Evolutionary conservation across 2,797 vertebrate species (phyloP), one percentile per base, ranked within the genome.

Genomic region (Cephalopachus bancanus): DNA sequence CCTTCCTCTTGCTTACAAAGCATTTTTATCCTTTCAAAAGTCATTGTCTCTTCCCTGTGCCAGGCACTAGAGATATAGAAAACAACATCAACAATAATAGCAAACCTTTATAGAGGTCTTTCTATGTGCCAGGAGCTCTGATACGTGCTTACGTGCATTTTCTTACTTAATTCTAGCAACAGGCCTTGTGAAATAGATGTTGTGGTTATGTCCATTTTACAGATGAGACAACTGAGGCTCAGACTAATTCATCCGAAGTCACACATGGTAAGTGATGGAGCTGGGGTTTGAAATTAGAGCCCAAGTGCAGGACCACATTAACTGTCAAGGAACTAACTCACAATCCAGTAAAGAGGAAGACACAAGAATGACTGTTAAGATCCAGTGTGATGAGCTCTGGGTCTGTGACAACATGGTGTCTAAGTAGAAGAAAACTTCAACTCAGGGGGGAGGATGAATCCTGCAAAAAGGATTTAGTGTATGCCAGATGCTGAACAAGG

Each of bases 1-100:
- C 33, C 17, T 67, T 72, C 55, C 30, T 33, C 4, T 26, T 28
- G 53, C 78, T 88, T 59, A 26, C 11, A 80, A 94, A 89, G 72
- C 11, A 9, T 80, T 88, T 97, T 93, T 44, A 92, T 94, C 62
- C 51, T 93, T 95, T 95, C 89, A 85, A 28, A 49, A 59, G 37
- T 59, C 76, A 15, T 28, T 16, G 5, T 20, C 30, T 75, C 64
- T 20, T 44, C 74, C 84, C 76, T 65, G 80, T 5, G 72, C 76
- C 44, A 12, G 76, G 62, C 53, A 78, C 33, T 17, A 33, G 60
- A 33, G 19, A 93, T 37, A 83, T 53, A 83, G 78, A 72, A 80
- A 90, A 83, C 24, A 64, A 60, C 37, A 83, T 37, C 85, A 65
- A 53, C 37, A 71, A 30, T 5, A 49, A 84, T 0, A 93, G 53